Evolutionary conservation across 2,888 invertebrate genomes (phyloP).

Genomic region (Drosophila maculinotata): DNA sequence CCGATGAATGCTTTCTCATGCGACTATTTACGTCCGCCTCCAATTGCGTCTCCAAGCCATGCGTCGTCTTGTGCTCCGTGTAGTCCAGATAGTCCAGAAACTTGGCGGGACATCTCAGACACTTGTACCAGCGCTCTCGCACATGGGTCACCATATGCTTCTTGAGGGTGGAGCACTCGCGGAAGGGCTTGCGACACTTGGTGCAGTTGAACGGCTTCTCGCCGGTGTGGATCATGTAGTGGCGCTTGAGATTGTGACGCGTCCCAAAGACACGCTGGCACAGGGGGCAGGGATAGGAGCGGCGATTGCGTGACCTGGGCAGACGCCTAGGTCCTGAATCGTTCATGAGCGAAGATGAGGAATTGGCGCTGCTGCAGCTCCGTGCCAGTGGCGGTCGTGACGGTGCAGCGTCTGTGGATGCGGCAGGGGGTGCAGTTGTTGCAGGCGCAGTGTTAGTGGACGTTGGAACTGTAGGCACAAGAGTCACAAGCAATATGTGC

Average conservation of each 20-base stretch:
- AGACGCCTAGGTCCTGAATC: constrained; percentile 35
- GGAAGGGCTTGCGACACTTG: constrained; percentile 83
- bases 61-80: constrained; percentile 78
- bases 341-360: constrained; percentile 70
- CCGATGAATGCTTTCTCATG: constrained; percentile 61
- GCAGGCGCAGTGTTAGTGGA: constrained; percentile 17
- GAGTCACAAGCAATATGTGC: constrained; percentile 49
- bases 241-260: constrained; percentile 84
- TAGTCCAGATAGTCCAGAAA: constrained; percentile 83
- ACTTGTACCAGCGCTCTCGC: constrained; percentile 84
- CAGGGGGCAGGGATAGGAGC: constrained; percentile 83
- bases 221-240: constrained; percentile 85
- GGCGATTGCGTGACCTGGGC: constrained; percentile 54
- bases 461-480: constrained; percentile 33
- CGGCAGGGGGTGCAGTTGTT: constrained; percentile 6
- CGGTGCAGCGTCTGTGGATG: constrained; percentile 8
- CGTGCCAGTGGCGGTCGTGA: constrained; percentile 44
- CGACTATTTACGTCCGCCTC: constrained; percentile 18
- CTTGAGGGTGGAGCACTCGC: constrained; percentile 84
- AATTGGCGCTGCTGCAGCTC: constrained; percentile 67
- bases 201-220: constrained; percentile 84
- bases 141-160: constrained; percentile 84
- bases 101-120: constrained; percentile 78
- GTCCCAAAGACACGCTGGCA: constrained; percentile 84
- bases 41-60: constrained; percentile 41